phyloP scores from a whole-genome alignment of 2,797 vertebrate species.

The Oceanodroma leucorhoa region DNA sequence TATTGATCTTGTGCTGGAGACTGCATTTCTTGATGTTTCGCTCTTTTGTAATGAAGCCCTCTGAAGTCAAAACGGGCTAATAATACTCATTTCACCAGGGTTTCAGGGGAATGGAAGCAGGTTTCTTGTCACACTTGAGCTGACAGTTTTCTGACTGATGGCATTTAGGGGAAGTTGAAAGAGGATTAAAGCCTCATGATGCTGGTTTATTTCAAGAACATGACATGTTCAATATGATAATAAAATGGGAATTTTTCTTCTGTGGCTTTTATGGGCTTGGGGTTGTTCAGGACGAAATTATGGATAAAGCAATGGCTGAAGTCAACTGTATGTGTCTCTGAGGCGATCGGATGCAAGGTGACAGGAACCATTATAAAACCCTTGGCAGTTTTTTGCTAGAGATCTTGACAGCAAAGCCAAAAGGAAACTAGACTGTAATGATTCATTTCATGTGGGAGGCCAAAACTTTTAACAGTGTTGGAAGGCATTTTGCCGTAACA shows the following conservation, averaged over 20 bases:
- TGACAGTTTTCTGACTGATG: constrained; percentile 36
- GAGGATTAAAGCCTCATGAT: constrained; percentile 22
- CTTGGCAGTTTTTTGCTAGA: neutral
- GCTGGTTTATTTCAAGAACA: constrained; percentile 38
- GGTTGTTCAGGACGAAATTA: constrained; percentile 9
- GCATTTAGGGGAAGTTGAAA: constrained; percentile 26
- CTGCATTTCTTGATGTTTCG: neutral
- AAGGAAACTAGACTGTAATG: constrained; percentile 19
- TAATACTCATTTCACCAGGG: neutral
- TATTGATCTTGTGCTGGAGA: constrained; percentile 11
- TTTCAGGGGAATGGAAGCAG: neutral
- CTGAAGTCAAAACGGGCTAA: neutral
- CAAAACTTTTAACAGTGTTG: neutral
- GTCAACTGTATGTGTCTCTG: neutral
- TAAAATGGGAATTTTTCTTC: constrained; percentile 41
- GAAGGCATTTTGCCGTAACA: neutral
- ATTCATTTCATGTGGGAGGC: neutral
- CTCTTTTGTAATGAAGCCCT: neutral
- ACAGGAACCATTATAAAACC: neutral
- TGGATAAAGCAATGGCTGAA: neutral
- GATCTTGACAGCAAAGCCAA: neutral
- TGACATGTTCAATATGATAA: neutral
- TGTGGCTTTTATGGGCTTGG: neutral
- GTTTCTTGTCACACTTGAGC: constrained; percentile 11
- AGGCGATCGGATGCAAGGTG: neutral